Percentiles rank a stretch among this genome's conserved stretches.
phyloP scores from a whole-genome alignment of 2,888 invertebrate genomes.

The Troilus luridus region DNA sequence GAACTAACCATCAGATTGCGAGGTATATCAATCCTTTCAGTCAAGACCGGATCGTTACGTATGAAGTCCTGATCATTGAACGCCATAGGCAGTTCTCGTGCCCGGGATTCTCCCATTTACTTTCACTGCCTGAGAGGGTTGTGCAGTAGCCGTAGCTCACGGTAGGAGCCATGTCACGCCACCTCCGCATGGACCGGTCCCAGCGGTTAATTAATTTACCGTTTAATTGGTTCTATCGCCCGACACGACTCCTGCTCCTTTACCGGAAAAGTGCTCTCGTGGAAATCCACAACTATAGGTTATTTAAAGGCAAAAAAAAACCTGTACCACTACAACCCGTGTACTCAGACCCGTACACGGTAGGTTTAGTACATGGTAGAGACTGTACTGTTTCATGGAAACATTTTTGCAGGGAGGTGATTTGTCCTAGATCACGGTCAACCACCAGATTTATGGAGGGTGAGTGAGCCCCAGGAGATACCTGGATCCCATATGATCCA shows the following conservation, averaged over 20 bases:
- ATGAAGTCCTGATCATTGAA: not conserved
- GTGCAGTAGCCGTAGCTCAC: not conserved
- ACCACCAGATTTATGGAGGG: no score
- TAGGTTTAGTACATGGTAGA: no score
- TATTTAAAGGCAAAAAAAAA: not conserved
- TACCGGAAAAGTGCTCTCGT: not conserved
- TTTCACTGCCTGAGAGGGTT: not conserved
- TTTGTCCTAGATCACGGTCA: no score
- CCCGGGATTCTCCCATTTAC: not conserved
- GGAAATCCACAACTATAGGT: not conserved
- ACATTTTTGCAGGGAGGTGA: no score
- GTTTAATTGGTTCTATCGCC: not conserved
- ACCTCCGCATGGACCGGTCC: not conserved
- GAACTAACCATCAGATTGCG: not conserved
- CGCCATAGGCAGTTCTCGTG: not conserved
- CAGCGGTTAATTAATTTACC: constrained; percentile 11
- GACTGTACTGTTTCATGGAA: no score
- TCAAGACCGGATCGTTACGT: not conserved
- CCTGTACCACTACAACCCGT: no score
- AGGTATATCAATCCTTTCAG: not conserved
- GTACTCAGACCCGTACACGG: no score
- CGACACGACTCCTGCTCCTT: not conserved
- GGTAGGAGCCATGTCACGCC: not conserved
- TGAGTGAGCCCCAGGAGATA: no score
- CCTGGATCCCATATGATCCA: no score